These are phyloP conservation scores for Porites australiensis DNA, from an alignment of 64 coral and sea anemone genomes.

Conservation along the genomic window DNA sequence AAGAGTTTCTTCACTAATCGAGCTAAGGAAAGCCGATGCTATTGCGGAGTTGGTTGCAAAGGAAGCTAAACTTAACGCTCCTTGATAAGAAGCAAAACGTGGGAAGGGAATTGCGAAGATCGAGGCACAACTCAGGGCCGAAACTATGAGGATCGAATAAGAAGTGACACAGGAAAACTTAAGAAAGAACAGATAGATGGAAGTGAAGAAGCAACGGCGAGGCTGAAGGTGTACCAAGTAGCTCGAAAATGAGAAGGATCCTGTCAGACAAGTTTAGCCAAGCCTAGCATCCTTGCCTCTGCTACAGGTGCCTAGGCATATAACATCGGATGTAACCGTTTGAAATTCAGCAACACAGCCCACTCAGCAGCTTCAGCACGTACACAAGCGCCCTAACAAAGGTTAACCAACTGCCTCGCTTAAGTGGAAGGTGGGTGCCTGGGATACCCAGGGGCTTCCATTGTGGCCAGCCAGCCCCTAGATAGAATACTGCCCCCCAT, in stretches of 20 bases:
- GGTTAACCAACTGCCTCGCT: too few species aligned
- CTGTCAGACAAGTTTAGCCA: background rate
- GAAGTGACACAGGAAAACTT: background rate
- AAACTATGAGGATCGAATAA: background rate
- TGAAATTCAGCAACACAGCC: too few species aligned
- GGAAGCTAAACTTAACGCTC: background rate
- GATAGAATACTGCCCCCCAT: too few species aligned
- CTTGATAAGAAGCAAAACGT: background rate
- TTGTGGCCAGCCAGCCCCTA: too few species aligned
- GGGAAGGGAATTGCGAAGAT: background rate
- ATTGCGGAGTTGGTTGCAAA: background rate
- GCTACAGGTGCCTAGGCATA: too few species aligned
- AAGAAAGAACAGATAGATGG: background rate
- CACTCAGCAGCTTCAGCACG: too few species aligned
- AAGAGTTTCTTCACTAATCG: too few species aligned
- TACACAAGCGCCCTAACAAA: background rate
- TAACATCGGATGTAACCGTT: too few species aligned
- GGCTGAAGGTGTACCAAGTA: background rate
- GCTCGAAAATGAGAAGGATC: background rate
- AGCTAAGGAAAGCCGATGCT: slow-evolving; percentile 4
- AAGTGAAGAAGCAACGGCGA: background rate
- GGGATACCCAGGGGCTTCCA: too few species aligned
- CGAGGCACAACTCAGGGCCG: background rate
- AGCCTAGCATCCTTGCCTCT: too few species aligned
- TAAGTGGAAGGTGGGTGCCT: too few species aligned